Evolutionary conservation across 1,140 invertebrate genomes (phyloP).

Genomic region (Notospermus geniculatus): DNA sequence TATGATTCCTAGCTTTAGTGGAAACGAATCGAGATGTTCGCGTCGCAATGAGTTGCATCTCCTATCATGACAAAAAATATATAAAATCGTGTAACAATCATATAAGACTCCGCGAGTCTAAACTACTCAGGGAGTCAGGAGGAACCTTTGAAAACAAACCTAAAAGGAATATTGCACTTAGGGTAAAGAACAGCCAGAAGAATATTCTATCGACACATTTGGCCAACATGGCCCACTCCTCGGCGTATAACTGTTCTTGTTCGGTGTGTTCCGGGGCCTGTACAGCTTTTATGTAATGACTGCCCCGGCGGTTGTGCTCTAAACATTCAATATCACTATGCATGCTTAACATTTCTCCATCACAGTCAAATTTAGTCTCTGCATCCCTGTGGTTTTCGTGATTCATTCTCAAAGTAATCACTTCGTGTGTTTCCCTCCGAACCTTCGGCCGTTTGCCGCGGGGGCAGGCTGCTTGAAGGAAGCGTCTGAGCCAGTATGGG

Average conservation of each 20-base stretch:
- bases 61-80: too few species aligned
- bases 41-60: too few species aligned
- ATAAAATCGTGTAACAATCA: too few species aligned
- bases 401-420: neutral
- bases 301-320: neutral
- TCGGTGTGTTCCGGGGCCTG: neutral
- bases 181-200: constrained; percentile 24
- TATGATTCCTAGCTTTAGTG: too few species aligned
- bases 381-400: constrained; percentile 3
- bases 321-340: neutral
- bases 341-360: constrained; percentile 1
- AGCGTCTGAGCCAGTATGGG: constrained; percentile 13
- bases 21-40: too few species aligned
- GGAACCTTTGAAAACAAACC: neutral
- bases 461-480: constrained; percentile 7
- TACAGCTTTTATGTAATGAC: neutral
- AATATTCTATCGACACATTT: constrained; percentile 22
- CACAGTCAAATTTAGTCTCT: constrained; percentile 1
- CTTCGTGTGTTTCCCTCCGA: neutral
- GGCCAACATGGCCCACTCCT: constrained; percentile 24
- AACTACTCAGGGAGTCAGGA: neutral
- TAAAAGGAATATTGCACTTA: constrained; percentile 11
- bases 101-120: too few species aligned
- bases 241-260: constrained; percentile 5
- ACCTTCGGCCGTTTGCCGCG: neutral